phyloP scores from a whole-genome alignment of 2,888 invertebrate genomes.

The Agriotes lineatus region DNA sequence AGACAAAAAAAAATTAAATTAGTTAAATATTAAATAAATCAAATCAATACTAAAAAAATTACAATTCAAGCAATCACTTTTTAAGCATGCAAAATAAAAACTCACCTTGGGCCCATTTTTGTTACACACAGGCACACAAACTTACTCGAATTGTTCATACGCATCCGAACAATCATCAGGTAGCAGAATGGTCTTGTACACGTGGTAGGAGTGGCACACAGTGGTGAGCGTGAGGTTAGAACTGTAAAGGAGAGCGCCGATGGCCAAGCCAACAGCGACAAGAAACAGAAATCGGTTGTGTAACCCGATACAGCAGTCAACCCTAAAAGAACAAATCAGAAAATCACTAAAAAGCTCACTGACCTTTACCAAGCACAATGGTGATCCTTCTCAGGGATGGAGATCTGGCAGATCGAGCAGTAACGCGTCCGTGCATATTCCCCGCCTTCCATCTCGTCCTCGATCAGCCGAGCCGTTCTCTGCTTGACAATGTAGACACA shows the following conservation, averaged over 20 bases:
- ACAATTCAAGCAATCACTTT: no score
- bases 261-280: constrained; percentile 74
- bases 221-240: constrained; percentile 87
- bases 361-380: constrained; percentile 81
- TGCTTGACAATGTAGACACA: constrained; percentile 64
- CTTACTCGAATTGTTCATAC: constrained; percentile 82
- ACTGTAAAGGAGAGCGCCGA: constrained; percentile 78
- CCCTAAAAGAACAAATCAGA: constrained; percentile 74
- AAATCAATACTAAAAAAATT: no score
- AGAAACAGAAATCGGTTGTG: constrained; percentile 84
- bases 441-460: constrained; percentile 60
- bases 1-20: no score
- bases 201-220: constrained; percentile 84
- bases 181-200: constrained; percentile 76
- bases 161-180: constrained; percentile 89
- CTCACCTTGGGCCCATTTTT: no score
- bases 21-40: no score
- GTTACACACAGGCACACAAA: background rate
- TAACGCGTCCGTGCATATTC: constrained; percentile 79
- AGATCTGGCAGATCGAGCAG: constrained; percentile 86
- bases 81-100: no score
- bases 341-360: background rate
- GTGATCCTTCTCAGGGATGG: constrained; percentile 82
- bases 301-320: constrained; percentile 87
- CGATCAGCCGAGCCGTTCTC: constrained; percentile 52